Conservation (phyloP, 2,888 invertebrate species). For the Nasonovia ribisnigri region DNA sequence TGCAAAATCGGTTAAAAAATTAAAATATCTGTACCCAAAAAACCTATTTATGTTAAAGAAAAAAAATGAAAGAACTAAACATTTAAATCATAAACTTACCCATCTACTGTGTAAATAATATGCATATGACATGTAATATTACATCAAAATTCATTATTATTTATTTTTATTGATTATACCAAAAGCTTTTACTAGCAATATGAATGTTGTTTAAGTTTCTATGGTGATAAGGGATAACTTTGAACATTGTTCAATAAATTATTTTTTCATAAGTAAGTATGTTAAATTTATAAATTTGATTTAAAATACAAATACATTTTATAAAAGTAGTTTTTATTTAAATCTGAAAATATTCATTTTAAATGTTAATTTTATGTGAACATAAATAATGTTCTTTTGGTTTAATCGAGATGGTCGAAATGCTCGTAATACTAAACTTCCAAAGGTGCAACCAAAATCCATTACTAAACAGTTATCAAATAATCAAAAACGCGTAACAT, state of each 20-base stretch:
- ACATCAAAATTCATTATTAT: background rate
- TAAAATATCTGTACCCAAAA: no score
- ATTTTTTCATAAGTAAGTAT: background rate
- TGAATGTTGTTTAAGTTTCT: slow-evolving; percentile 40
- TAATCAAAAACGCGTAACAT: slow-evolving; percentile 39
- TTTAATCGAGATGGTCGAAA: slow-evolving; percentile 45
- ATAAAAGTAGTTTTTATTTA: background rate
- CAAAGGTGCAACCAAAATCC: slow-evolving; percentile 38
- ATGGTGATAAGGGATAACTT: slow-evolving; percentile 54
- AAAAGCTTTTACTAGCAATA: background rate
- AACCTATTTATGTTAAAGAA: background rate
- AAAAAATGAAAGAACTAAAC: background rate
- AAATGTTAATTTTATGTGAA: background rate
- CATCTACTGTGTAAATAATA: background rate
- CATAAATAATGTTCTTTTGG: slow-evolving; percentile 59
- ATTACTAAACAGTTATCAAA: slow-evolving; percentile 48
- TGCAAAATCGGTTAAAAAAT: no score
- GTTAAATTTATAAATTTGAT: background rate
- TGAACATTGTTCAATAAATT: background rate
- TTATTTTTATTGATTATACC: slow-evolving; percentile 44
- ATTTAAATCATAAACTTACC: background rate
- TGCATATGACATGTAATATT: background rate
- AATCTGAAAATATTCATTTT: background rate
- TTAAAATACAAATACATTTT: background rate
- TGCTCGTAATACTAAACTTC: slow-evolving; percentile 44